Conservation (phyloP, 2,113 vertebrate genomes). For the Podarcis raffonei region DNA sequence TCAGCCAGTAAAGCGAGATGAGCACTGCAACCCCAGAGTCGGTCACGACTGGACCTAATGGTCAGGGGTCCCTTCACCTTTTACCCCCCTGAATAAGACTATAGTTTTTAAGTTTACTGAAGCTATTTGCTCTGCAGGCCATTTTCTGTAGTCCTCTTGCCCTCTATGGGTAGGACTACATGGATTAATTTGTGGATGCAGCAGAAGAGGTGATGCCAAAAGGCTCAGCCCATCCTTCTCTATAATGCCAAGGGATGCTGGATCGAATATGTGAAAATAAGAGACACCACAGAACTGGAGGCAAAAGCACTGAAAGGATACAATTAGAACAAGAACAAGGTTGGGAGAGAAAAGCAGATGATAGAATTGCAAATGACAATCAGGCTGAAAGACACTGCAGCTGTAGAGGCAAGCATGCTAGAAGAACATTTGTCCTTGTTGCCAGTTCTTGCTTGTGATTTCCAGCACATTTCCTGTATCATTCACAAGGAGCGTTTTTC, state of each 20-base stretch:
- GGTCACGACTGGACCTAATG: too few relatives aligned
- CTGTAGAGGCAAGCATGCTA: neutral
- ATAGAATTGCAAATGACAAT: neutral
- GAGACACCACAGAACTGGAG: neutral
- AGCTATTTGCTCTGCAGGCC: neutral
- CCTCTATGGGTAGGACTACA: neutral
- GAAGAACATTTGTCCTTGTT: neutral
- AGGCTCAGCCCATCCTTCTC: neutral
- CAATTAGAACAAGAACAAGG: neutral
- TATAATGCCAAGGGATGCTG: neutral
- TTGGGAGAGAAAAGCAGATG: neutral
- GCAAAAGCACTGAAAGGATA: neutral
- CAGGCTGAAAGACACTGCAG: neutral
- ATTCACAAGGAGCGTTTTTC: constrained; percentile 6
- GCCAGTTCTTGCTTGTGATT: neutral
- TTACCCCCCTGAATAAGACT: neutral
- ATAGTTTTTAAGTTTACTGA: neutral
- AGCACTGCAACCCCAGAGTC: too few relatives aligned
- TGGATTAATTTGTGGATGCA: neutral
- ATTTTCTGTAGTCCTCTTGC: neutral
- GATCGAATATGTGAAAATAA: neutral
- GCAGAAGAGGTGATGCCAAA: neutral
- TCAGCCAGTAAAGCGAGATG: too few relatives aligned
- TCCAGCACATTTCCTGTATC: neutral
- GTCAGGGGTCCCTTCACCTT: too few relatives aligned